phyloP scores from a whole-genome alignment of 2,113 vertebrate species.

The Apaloderma vittatum region DNA sequence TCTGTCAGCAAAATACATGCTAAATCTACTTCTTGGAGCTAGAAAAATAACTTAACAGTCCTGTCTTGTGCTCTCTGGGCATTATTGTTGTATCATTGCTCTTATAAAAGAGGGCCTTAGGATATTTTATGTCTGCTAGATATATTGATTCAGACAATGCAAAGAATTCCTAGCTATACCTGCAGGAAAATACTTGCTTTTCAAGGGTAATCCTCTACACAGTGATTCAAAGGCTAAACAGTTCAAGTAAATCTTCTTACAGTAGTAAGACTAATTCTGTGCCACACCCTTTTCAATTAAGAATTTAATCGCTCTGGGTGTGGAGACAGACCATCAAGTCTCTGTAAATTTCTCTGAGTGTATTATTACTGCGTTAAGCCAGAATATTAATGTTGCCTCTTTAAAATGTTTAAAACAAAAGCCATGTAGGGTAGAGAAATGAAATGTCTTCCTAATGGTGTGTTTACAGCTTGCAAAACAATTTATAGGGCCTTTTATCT shows the following conservation, averaged over 20 bases:
- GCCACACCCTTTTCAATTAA: slow-evolving; percentile 18
- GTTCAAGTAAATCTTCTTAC: slow-evolving; percentile 32
- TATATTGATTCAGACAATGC: neutral
- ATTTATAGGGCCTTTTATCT: neutral
- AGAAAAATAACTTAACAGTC: neutral
- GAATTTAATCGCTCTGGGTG: slow-evolving; percentile 10
- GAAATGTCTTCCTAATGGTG: neutral
- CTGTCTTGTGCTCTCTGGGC: neutral
- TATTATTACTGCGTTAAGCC: neutral
- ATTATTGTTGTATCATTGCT: neutral
- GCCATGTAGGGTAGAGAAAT: neutral
- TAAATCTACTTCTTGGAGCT: neutral
- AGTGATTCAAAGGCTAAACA: neutral
- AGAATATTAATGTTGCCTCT: neutral
- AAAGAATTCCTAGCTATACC: neutral
- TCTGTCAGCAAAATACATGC: neutral
- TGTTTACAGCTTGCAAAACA: neutral
- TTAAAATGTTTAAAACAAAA: neutral
- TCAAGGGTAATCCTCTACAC: neutral
- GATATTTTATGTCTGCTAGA: neutral
- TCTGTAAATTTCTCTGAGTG: neutral
- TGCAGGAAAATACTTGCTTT: slow-evolving; percentile 41
- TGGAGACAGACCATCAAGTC: neutral
- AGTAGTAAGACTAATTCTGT: slow-evolving; percentile 27
- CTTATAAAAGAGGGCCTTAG: neutral